Conservation (phyloP, 2,888 invertebrate species). For the Oligia strigilis region DNA sequence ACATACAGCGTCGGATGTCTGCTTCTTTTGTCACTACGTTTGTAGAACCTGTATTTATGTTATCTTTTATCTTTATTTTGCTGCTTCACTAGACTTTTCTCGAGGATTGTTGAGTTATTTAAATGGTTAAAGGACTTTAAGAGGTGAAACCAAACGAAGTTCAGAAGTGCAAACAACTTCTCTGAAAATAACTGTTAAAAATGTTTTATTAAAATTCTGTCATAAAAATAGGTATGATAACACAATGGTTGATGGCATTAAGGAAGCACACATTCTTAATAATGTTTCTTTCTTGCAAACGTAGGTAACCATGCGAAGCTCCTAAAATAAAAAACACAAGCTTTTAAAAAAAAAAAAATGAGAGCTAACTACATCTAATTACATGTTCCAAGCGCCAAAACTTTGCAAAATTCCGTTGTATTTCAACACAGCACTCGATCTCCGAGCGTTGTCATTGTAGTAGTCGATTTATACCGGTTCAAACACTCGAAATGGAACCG, state of each 20-base stretch:
- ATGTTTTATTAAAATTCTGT: neutral
- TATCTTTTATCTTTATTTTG: conserved; percentile 55
- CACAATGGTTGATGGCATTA: neutral
- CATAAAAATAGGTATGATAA: neutral
- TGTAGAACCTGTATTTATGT: conserved; percentile 55
- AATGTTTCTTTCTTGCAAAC: neutral
- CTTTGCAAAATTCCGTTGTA: conserved; percentile 23
- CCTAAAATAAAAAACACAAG: no score
- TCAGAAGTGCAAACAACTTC: neutral
- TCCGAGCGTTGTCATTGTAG: conserved; percentile 30
- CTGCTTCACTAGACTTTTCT: conserved; percentile 40
- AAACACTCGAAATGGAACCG: conserved; percentile 57
- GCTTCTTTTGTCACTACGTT: conserved; percentile 57
- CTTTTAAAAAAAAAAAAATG: no score
- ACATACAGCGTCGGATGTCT: conserved; percentile 50
- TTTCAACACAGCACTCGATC: conserved; percentile 35
- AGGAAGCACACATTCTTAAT: neutral
- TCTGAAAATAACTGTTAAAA: neutral
- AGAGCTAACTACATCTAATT: conserved; percentile 36
- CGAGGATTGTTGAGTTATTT: conserved; percentile 41
- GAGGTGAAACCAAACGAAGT: conserved; percentile 3
- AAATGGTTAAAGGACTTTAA: conserved; percentile 34
- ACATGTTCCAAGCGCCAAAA: conserved; percentile 25
- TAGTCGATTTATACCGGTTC: conserved; percentile 55
- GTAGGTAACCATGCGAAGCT: neutral